Conservation (phyloP, 2,888 invertebrate species). For the Xanthia icteritia region DNA sequence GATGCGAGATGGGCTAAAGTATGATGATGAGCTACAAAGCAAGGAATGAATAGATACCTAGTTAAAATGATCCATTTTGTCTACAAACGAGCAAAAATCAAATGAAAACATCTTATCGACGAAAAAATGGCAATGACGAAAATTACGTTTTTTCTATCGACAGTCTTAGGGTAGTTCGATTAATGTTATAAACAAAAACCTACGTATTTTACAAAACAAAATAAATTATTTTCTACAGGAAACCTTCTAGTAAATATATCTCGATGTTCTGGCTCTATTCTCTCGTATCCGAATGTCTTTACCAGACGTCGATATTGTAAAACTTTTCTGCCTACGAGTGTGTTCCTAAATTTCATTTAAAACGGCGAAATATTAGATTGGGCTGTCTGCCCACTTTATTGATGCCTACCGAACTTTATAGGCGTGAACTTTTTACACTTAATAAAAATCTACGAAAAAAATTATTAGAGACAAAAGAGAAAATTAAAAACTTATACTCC, state of each 20-base stretch:
- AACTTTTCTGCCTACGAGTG: slow-evolving; percentile 54
- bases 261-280: slow-evolving; percentile 44
- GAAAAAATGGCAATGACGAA: not conserved
- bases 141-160: no score
- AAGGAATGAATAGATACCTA: not conserved
- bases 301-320: slow-evolving; percentile 57
- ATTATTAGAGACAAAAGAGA: no score
- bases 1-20: not conserved
- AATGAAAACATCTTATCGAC: not conserved
- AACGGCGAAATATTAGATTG: slow-evolving; percentile 43
- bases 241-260: slow-evolving; percentile 40
- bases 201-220: no score
- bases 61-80: not conserved
- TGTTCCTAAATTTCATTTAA: slow-evolving; percentile 45
- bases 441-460: no score
- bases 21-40: not conserved
- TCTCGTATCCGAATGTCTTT: slow-evolving; percentile 50
- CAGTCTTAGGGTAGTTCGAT: no score
- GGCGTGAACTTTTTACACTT: slow-evolving; percentile 50
- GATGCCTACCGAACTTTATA: slow-evolving; percentile 39
- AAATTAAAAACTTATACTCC: no score
- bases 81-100: not conserved
- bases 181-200: no score
- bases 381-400: slow-evolving; percentile 43
- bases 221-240: not conserved